Evolutionary conservation across 2,888 invertebrate species (phyloP), one percentile per base, ranked within the genome.

Genomic region (Ligdia adustata): DNA sequence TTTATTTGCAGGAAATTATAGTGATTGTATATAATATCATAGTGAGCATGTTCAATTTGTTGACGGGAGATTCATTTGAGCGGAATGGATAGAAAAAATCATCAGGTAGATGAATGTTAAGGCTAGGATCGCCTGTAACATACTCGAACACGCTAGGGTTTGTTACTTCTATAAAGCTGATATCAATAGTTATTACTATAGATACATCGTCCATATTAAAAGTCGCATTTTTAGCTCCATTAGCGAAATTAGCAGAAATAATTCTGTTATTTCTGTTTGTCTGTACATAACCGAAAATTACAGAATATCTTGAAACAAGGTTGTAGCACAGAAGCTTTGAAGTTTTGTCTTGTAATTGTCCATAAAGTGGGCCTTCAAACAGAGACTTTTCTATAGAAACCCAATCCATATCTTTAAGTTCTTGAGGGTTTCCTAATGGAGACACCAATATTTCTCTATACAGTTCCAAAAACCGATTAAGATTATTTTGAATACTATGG

Each of bases 21-120:
- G 62, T 50, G 29, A 63, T 47, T 33, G 40, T 55, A 46, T 33
- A 55, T 31, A 60, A 47, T 57, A 64, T 52, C 54, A 62, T 44
- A 52, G 57, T 60, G 56, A 57, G 44, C 55, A 56, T 39, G 44
- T 60, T 57, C 43, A 40, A 44, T 38, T 46, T 35, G 18, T 32
- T 40, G 45, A 39, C 11, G 16, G 32, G 24, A 53, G 60, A 63
- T 42, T 64, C 63, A 55, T 74, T 86, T 18, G 77, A 75, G 41
- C 91, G 76, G 60, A 93, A 93, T 1, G 95, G 95, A 68, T 94
- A 94, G 75, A 95, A 95, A 72, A 95, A 95, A 73, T 95, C 94
- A 57, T 91, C 90, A 1, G 95, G 95, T 41, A 95, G 83, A 72
- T 91, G 90, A 46, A 94, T 90, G 62, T 93, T 91, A 44, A 94